Evolutionary conservation across 2,113 vertebrate species (phyloP).

Genomic region (Pogonocichla stellata): DNA sequence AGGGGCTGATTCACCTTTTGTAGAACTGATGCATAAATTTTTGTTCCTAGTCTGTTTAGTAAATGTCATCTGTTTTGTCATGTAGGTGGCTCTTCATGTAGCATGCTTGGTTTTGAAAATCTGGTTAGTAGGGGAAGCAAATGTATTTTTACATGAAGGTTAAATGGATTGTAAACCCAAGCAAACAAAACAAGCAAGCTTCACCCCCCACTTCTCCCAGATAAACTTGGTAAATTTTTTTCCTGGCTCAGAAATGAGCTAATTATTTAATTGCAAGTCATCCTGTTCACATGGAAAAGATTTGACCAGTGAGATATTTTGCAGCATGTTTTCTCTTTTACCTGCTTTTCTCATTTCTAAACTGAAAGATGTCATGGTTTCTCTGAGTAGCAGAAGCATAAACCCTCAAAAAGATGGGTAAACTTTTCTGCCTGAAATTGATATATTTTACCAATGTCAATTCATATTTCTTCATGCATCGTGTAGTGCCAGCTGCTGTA

Average conservation of each 20-base stretch:
- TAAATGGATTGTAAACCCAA: not conserved
- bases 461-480: not conserved
- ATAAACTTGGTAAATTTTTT: not conserved
- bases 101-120: not conserved
- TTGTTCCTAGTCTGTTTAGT: not conserved
- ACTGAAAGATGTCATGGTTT: not conserved
- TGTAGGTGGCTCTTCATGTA: not conserved
- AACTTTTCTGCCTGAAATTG: not conserved
- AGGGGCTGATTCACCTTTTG: slow-evolving; percentile 6
- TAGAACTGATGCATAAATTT: not conserved
- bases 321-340: not conserved
- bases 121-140: not conserved
- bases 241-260: not conserved
- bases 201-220: not conserved
- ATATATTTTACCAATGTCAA: not conserved
- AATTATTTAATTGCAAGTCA: not conserved
- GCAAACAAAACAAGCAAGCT: not conserved
- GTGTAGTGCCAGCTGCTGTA: not conserved
- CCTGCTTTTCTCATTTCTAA: not conserved
- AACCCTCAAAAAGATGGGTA: not conserved
- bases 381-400: not conserved
- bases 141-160: not conserved
- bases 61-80: not conserved
- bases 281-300: not conserved
- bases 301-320: not conserved